Evolutionary conservation across 1,140 invertebrate species (phyloP).

Genomic region (Ruditapes philippinarum): DNA sequence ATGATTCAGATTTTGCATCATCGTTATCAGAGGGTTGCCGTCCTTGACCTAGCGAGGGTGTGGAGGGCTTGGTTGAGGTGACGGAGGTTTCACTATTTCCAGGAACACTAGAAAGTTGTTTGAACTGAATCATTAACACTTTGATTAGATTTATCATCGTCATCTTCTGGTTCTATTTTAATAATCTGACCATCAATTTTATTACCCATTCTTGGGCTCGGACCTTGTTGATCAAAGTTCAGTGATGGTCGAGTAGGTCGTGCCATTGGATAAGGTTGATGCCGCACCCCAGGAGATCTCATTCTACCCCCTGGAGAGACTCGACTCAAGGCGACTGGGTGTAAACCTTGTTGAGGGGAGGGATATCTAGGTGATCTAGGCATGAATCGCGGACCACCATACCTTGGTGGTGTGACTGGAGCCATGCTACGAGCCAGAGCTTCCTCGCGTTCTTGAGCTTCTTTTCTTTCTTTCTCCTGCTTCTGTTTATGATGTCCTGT

Average conservation of each 20-base stretch:
- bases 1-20: slow-evolving; percentile 47
- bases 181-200: slow-evolving; percentile 44
- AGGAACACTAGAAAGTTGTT: background rate
- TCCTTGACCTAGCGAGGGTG: slow-evolving; percentile 2
- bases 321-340: slow-evolving; percentile 23
- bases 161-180: slow-evolving; percentile 57
- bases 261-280: slow-evolving; percentile 35
- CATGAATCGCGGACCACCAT: slow-evolving; percentile 30
- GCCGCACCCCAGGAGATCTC: background rate
- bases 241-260: background rate
- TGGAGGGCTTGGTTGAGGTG: slow-evolving; percentile 2
- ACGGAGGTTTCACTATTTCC: slow-evolving; percentile 35
- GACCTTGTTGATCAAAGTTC: slow-evolving; percentile 13
- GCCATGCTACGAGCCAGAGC: slow-evolving; percentile 23
- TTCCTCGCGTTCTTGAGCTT: slow-evolving; percentile 29
- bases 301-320: background rate
- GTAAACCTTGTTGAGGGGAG: slow-evolving; percentile 9
- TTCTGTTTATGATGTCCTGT: slow-evolving; percentile 49
- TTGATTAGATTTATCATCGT: slow-evolving; percentile 35
- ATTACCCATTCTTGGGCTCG: background rate
- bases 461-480: slow-evolving; percentile 33
- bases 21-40: slow-evolving; percentile 5
- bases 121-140: slow-evolving; percentile 24
- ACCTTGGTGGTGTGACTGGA: slow-evolving; percentile 11
- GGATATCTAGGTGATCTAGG: slow-evolving; percentile 13